These are phyloP conservation scores for Achlya flavicornis DNA, from an alignment of 2,888 invertebrate genomes.

Conservation along the genomic window DNA sequence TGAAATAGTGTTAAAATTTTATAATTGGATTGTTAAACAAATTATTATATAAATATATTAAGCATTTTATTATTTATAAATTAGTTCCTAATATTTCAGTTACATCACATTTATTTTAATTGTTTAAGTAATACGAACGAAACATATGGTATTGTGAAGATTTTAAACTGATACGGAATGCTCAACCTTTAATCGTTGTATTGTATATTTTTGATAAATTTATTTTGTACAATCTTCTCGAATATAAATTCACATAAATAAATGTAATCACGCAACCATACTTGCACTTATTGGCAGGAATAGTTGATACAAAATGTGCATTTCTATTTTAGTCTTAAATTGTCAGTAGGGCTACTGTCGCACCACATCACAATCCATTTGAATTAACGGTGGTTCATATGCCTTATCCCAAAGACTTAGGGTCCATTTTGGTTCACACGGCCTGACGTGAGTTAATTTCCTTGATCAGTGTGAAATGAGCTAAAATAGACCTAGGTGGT, in stretches of 20 bases:
- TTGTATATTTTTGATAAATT: slow-evolving; percentile 44
- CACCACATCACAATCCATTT: too few species aligned
- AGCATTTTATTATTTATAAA: slow-evolving; percentile 2
- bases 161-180: slow-evolving; percentile 25
- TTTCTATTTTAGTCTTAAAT: not conserved
- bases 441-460: too few species aligned
- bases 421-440: too few species aligned
- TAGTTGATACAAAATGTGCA: not conserved
- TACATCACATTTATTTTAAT: not conserved
- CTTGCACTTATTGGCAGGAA: slow-evolving; percentile 1
- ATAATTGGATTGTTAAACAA: not conserved
- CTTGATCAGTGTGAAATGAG: too few species aligned
- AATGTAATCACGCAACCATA: not conserved
- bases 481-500: too few species aligned
- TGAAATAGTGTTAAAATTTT: not conserved
- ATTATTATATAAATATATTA: too few species aligned
- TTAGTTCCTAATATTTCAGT: not conserved
- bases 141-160: slow-evolving; percentile 15
- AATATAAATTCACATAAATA: slow-evolving; percentile 8
- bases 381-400: too few species aligned
- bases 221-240: slow-evolving; percentile 21
- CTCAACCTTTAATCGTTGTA: slow-evolving; percentile 31
- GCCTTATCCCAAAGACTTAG: too few species aligned
- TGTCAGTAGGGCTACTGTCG: not conserved
- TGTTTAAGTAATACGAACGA: slow-evolving; percentile 1